Evolutionary conservation across 1,140 invertebrate species (phyloP).

Genomic region (Drosophila burlai): DNA sequence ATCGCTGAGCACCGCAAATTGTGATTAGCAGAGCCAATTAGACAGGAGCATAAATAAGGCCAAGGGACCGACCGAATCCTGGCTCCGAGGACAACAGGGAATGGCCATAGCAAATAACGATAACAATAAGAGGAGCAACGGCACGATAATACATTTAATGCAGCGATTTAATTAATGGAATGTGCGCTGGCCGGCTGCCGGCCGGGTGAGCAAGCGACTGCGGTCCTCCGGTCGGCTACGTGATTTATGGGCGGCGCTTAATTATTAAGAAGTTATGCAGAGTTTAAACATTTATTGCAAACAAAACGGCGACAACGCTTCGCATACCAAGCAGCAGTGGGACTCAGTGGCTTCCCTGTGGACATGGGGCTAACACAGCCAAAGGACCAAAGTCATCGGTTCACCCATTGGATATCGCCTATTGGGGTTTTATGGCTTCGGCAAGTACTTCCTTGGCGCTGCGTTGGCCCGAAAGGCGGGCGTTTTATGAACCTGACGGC

Average conservation of each 20-base stretch:
- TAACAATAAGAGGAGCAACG: constrained; percentile 38
- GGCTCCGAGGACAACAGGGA: constrained; percentile 24
- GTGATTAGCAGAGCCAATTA: constrained; percentile 73
- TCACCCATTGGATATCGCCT: constrained; percentile 45
- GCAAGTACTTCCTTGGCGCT: constrained; percentile 11
- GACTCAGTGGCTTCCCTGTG: neutral
- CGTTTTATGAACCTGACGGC: constrained; percentile 64
- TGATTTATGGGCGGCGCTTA: constrained; percentile 72
- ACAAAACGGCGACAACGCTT: constrained; percentile 67
- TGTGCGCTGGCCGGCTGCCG: constrained; percentile 16
- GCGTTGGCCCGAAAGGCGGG: constrained; percentile 29
- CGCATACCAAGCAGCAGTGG: constrained; percentile 61
- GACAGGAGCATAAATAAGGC: constrained; percentile 64
- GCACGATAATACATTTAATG: constrained; percentile 62
- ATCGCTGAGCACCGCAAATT: constrained; percentile 43
- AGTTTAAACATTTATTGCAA: constrained; percentile 81
- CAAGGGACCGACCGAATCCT: constrained; percentile 24
- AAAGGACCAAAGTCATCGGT: constrained; percentile 1
- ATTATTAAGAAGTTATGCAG: constrained; percentile 80
- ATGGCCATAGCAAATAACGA: constrained; percentile 30
- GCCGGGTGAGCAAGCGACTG: neutral
- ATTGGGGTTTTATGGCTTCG: constrained; percentile 56
- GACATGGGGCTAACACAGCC: neutral
- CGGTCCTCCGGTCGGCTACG: constrained; percentile 29
- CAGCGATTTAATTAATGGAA: constrained; percentile 75